These are phyloP conservation scores for Hylomyscus alleni DNA, from an alignment of 2,797 vertebrate species.

Conservation along the genomic window DNA sequence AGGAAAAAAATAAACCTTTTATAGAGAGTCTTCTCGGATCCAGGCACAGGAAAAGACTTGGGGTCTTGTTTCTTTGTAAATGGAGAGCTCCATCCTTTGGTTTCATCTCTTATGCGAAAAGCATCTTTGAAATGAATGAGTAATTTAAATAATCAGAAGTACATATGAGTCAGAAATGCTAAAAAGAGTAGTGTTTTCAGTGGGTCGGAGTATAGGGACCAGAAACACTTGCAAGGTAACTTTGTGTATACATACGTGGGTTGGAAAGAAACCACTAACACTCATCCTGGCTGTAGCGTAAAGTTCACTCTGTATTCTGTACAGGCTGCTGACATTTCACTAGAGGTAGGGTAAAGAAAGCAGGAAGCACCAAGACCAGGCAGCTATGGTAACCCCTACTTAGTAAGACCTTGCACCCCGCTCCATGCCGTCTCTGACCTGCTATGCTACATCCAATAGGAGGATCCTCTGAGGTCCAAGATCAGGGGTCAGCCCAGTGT, in stretches of 20 bases:
- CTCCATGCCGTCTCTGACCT: neutral
- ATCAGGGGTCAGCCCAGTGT: constrained; percentile 17
- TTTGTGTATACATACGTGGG: neutral
- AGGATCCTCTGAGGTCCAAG: constrained; percentile 1
- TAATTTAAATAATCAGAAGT: neutral
- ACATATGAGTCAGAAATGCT: neutral
- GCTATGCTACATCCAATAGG: neutral
- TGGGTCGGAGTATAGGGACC: neutral
- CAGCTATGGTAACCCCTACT: neutral
- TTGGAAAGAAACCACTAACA: neutral
- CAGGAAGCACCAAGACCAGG: fast-evolving
- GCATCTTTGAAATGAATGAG: neutral
- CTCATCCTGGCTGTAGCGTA: neutral
- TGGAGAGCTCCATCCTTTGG: neutral
- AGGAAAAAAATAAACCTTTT: neutral
- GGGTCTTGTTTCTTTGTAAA: neutral
- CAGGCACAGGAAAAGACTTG: neutral
- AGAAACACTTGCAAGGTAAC: neutral
- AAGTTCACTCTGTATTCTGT: neutral
- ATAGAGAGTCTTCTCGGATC: neutral
- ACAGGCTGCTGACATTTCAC: no score
- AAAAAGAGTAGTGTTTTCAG: neutral
- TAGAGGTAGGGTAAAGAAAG: neutral
- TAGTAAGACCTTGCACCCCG: no score
- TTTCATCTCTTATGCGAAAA: constrained; percentile 18